Percentiles rank a stretch among this genome's conserved stretches.
Evolutionary conservation across 2,113 vertebrate genomes (phyloP).

Genomic region (Heliornis fulica): DNA sequence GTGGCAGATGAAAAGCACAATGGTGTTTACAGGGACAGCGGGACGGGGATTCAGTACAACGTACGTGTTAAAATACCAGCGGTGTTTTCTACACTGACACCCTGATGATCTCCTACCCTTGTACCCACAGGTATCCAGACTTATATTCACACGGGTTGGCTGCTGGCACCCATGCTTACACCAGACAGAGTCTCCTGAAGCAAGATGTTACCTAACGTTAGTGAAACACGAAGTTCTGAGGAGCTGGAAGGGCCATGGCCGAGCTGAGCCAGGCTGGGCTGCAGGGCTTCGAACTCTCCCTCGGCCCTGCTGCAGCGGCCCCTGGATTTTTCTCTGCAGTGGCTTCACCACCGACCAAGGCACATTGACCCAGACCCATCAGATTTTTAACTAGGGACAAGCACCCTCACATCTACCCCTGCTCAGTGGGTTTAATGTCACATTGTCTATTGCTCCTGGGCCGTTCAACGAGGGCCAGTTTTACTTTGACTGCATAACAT

Average conservation of each 20-base stretch:
- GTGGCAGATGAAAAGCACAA: slow-evolving; percentile 59
- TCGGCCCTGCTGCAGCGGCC: neutral
- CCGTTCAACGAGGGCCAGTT: neutral
- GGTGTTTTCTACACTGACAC: neutral
- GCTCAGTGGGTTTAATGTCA: neutral
- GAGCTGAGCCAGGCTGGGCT: neutral
- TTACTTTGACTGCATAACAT: rapidly evolving
- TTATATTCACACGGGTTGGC: rapidly evolving
- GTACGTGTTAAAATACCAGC: slow-evolving; percentile 24
- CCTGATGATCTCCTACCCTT: neutral
- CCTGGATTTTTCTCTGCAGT: neutral
- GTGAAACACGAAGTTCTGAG: neutral
- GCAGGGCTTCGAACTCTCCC: neutral
- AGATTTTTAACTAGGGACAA: neutral
- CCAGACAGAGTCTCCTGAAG: neutral
- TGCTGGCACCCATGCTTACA: neutral
- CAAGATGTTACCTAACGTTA: neutral
- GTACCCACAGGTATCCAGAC: neutral
- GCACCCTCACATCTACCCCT: rapidly evolving
- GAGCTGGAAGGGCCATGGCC: rapidly evolving
- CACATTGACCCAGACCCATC: neutral
- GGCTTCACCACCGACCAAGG: neutral
- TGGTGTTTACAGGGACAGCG: slow-evolving; percentile 35
- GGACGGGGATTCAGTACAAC: slow-evolving; percentile 2
- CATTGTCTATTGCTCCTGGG: neutral